A percentile compares a stretch with the other conserved stretches of the same genome.
These are phyloP conservation scores for Menura novaehollandiae DNA, from an alignment of 2,113 vertebrate species.

Conservation along the genomic window DNA sequence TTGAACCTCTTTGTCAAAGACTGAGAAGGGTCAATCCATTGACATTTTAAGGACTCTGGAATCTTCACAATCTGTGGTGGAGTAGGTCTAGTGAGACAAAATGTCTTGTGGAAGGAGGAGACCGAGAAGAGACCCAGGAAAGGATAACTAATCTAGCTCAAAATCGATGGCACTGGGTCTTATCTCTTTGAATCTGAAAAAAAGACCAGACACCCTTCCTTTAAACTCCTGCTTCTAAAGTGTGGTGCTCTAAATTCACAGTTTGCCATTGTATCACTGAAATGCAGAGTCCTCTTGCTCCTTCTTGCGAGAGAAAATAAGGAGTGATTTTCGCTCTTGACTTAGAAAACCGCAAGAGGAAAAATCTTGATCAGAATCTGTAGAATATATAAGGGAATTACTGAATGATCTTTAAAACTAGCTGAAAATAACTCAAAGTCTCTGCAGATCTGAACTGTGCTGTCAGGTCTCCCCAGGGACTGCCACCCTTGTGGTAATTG, in stretches of 20 bases:
- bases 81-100: not conserved
- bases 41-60: not conserved
- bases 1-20: not conserved
- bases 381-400: not conserved
- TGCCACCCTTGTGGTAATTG: conserved; percentile 7
- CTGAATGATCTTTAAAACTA: not conserved
- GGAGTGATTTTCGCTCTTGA: not conserved
- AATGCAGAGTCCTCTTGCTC: not conserved
- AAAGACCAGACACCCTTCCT: not conserved
- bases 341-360: not conserved
- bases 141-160: not conserved
- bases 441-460: not conserved
- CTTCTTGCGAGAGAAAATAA: not conserved
- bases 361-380: not conserved
- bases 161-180: not conserved
- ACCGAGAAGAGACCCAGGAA: not conserved
- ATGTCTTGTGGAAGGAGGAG: not conserved
- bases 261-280: not conserved
- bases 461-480: conserved; percentile 11
- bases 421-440: conserved; percentile 27
- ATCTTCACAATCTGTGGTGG: not conserved
- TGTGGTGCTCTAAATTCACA: not conserved
- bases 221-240: not conserved
- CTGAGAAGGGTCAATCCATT: not conserved
- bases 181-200: not conserved